A percentile compares a stretch with the other conserved stretches of the same genome.
These are phyloP conservation scores for Eupelmus urozonus DNA, from an alignment of 2,888 invertebrate species.

Conservation along the genomic window DNA sequence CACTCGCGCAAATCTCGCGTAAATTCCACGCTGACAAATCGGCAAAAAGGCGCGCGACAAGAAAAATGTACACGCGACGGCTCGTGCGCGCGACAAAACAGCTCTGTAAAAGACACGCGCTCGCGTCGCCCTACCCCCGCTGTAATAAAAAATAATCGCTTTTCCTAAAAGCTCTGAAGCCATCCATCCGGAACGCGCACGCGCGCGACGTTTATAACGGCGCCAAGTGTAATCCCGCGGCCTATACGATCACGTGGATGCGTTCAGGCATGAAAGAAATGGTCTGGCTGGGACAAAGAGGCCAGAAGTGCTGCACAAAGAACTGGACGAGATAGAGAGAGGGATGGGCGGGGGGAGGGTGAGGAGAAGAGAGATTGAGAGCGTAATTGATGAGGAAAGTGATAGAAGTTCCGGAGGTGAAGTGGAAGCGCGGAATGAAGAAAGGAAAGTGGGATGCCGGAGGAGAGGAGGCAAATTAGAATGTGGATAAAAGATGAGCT, in stretches of 20 bases:
- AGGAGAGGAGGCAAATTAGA: not conserved
- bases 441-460: not conserved
- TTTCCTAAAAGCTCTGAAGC: slow-evolving; percentile 24
- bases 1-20: too few species aligned
- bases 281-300: too few species aligned
- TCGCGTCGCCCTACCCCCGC: too few species aligned
- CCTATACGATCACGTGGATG: too few species aligned
- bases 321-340: not conserved
- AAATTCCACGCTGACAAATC: not conserved
- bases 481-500: slow-evolving; percentile 6
- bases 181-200: slow-evolving; percentile 27
- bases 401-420: not conserved
- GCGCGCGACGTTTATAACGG: slow-evolving; percentile 6
- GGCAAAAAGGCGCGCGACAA: not conserved
- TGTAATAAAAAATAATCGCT: too few species aligned
- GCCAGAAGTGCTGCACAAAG: not conserved
- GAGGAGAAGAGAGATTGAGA: slow-evolving; percentile 24
- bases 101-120: slow-evolving; percentile 2
- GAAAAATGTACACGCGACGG: not conserved
- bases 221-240: not conserved
- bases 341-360: not conserved
- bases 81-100: not conserved
- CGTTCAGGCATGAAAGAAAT: too few species aligned
- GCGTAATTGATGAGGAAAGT: slow-evolving; percentile 36
- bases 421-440: not conserved